Conservation (phyloP, 1,140 invertebrate genomes). For the Camponotus vicinus region DNA sequence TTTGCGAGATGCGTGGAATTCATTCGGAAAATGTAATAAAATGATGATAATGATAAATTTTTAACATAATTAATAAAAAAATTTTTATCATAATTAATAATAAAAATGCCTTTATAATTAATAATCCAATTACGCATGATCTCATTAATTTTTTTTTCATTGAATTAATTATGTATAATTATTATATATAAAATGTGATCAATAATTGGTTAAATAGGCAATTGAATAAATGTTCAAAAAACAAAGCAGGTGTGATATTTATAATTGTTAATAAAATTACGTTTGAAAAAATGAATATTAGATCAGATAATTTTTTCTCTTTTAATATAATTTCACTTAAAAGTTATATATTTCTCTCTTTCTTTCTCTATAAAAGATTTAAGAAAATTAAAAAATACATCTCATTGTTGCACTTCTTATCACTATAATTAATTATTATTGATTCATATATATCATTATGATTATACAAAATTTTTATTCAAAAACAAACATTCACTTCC, state of each 20-base stretch:
- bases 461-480: neutral
- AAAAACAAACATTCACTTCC: neutral
- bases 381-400: neutral
- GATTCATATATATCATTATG: neutral
- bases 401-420: neutral
- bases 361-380: neutral
- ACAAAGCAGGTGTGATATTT: neutral
- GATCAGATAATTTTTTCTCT: neutral
- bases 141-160: too few relatives aligned
- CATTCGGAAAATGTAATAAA: constrained; percentile 2
- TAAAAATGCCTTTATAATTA: neutral
- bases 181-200: constrained; percentile 10
- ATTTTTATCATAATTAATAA: too few relatives aligned
- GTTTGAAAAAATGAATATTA: neutral
- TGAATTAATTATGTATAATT: neutral
- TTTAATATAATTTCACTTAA: too few relatives aligned
- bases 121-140: neutral
- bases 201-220: too few relatives aligned
- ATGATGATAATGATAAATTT: neutral
- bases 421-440: neutral
- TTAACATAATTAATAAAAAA: neutral
- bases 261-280: constrained; percentile 22
- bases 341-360: neutral
- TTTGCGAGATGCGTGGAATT: neutral
- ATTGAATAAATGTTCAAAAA: constrained; percentile 9